phyloP scores from a whole-genome alignment of 2,113 vertebrate species.

The Jacana jacana region DNA sequence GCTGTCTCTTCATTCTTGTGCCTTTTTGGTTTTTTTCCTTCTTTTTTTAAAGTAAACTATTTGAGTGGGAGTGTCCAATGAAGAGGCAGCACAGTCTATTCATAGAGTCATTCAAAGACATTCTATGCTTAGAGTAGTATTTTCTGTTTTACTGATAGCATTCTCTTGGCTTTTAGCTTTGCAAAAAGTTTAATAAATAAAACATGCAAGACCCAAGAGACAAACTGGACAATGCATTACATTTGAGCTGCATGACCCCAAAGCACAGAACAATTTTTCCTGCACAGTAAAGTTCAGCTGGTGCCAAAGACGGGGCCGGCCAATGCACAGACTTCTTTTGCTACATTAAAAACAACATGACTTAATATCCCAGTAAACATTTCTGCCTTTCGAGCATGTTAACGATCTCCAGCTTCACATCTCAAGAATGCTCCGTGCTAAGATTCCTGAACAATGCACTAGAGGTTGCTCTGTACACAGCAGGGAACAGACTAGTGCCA shows the following conservation, averaged over 20 bases:
- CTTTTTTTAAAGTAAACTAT: not conserved
- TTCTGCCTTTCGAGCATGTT: not conserved
- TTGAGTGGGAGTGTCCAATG: not conserved
- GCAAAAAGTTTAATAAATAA: not conserved
- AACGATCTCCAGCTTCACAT: not conserved
- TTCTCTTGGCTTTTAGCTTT: not conserved
- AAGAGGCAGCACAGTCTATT: not conserved
- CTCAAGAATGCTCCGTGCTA: not conserved
- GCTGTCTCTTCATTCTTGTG: not conserved
- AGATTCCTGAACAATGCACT: not conserved
- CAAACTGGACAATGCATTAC: not conserved
- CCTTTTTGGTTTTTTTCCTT: not conserved
- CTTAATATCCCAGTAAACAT: not conserved
- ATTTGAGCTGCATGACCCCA: not conserved
- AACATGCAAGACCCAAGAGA: not conserved
- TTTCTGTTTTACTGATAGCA: not conserved
- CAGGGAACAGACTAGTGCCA: not conserved
- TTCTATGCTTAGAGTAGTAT: not conserved
- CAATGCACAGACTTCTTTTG: not conserved
- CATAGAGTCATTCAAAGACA: not conserved
- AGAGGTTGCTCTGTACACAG: not conserved
- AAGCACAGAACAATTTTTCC: not conserved
- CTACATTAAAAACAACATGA: not conserved
- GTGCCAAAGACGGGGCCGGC: not conserved
- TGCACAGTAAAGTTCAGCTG: not conserved